Evolutionary conservation across 2,888 invertebrate genomes (phyloP).

Genomic region (Julus scandinavius): DNA sequence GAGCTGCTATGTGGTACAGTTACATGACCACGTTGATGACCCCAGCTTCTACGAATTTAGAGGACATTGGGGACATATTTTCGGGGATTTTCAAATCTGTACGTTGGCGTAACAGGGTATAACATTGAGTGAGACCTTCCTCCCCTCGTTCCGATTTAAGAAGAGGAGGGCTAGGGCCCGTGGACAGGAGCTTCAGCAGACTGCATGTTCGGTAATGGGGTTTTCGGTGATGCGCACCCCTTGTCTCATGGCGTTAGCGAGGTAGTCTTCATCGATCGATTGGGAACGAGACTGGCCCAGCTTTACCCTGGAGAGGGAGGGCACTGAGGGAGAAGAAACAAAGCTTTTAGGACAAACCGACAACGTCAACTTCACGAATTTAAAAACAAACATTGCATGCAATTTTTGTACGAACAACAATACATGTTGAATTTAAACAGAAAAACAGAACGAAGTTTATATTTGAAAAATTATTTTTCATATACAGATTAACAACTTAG

Average conservation of each 20-base stretch:
- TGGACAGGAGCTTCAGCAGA: conserved; percentile 54
- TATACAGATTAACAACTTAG: no score
- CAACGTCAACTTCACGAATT: not conserved
- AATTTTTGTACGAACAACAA: no score
- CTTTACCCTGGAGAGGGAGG: conserved; percentile 57
- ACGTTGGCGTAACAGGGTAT: conserved; percentile 35
- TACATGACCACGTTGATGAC: conserved; percentile 7
- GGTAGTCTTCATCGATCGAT: conserved; percentile 58
- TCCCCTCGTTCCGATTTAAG: not conserved
- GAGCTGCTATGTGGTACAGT: conserved; percentile 24
- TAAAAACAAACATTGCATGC: not conserved
- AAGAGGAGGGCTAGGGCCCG: not conserved
- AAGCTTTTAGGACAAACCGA: not conserved
- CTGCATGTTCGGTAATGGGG: conserved; percentile 58
- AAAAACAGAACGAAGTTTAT: no score
- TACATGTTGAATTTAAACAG: no score
- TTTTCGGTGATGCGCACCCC: conserved; percentile 58
- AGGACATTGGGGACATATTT: conserved; percentile 8
- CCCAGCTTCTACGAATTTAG: conserved; percentile 35
- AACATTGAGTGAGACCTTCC: conserved; percentile 20
- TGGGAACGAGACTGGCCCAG: conserved; percentile 56
- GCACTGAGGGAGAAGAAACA: conserved; percentile 53
- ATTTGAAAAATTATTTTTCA: no score
- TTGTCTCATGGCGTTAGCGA: conserved; percentile 54
- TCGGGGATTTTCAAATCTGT: conserved; percentile 23